Evolutionary conservation across 2,888 invertebrate species (phyloP), one percentile per base, ranked within the genome.

Genomic region (Acanthococcus lagerstroemiae): DNA sequence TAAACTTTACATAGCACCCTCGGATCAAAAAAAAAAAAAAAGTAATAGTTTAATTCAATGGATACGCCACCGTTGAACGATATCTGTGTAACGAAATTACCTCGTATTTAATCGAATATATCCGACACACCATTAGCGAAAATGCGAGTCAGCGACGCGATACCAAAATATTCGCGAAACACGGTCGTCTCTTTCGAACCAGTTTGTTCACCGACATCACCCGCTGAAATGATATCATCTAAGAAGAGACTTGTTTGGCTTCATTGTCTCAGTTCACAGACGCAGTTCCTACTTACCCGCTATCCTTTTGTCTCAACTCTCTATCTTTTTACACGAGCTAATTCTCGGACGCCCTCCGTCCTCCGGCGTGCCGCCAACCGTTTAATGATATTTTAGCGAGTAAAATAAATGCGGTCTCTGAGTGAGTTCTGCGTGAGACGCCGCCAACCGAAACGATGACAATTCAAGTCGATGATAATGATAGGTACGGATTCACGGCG

Each of bases 361-460:
- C n/a, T n/a, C n/a, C n/a, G n/a, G n/a, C n/a, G n/a, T n/a, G n/a
- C n/a, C n/a, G n/a, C n/a, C n/a, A n/a, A n/a, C n/a, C n/a, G n/a
- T n/a, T n/a, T n/a, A n/a, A n/a, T n/a, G n/a, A n/a, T n/a, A n/a
- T n/a, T n/a, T n/a, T n/a, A n/a, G n/a, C n/a, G n/a, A n/a, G n/a
- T n/a, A n/a, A n/a, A n/a, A n/a, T n/a, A n/a, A n/a, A n/a, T n/a
- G n/a, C n/a, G n/a, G n/a, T n/a, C n/a, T n/a, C n/a, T n/a, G n/a
- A n/a, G n/a, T n/a, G 37, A 2, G n/a, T 37, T 37, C 37, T n/a
- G 37, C 37, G 15, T 37, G 7, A 24, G 26, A 46, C 19, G 6
- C n/a, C 26, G 58, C 25, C 58, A 58, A 58, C 45, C 58, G 58
- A 45, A 24, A 58, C 58, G 58, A 25, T 58, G 58, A 58, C 58